These are phyloP conservation scores for Tokudaia muenninki DNA, from an alignment of 2,797 vertebrate genomes.

Conservation along the genomic window DNA sequence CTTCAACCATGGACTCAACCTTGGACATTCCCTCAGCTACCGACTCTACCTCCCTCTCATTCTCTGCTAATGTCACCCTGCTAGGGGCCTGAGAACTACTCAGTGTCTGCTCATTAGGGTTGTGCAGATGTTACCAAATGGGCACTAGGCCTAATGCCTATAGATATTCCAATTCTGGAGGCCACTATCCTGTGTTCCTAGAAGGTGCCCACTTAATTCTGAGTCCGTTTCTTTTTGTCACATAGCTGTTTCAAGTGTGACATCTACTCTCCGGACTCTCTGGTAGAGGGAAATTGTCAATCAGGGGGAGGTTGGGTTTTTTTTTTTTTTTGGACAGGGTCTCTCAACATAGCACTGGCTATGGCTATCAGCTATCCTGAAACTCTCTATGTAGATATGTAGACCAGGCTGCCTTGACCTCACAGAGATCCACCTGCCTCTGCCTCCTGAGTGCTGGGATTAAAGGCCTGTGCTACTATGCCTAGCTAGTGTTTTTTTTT, in stretches of 20 bases:
- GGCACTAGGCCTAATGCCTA: background rate
- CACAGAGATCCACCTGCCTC: background rate
- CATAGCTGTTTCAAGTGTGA: background rate
- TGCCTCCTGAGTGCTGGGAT: background rate
- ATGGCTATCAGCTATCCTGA: background rate
- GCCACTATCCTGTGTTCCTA: background rate
- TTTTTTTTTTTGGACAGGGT: background rate
- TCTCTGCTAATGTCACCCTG: slow-evolving; percentile 1
- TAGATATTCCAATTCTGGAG: background rate
- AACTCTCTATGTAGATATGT: background rate
- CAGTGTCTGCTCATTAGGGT: background rate
- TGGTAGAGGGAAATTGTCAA: background rate
- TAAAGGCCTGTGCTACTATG: background rate
- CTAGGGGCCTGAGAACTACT: background rate
- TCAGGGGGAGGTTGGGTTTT: background rate
- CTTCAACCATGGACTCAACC: background rate
- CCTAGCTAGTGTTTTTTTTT: background rate
- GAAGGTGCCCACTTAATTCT: background rate
- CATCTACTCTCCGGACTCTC: background rate
- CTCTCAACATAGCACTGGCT: background rate
- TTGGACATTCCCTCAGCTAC: background rate
- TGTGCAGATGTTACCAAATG: background rate
- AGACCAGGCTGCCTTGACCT: background rate
- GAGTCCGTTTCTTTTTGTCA: background rate
- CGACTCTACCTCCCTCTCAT: background rate